Conservation (phyloP, 2,113 vertebrate genomes). For the Saguinus imperator region DNA sequence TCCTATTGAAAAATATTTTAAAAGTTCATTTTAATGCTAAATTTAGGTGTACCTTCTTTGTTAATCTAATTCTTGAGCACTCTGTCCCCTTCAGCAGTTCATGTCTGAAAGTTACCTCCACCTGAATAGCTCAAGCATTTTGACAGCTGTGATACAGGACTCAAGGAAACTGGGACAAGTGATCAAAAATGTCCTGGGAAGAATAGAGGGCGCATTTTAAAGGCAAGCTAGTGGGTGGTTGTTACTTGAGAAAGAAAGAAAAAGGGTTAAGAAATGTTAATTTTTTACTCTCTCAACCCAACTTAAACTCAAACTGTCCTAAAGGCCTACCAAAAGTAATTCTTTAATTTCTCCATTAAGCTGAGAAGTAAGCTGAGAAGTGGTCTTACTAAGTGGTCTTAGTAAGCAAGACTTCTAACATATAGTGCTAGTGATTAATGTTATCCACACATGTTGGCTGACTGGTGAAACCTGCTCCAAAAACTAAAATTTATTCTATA, state of each 20-base stretch:
- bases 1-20: background rate
- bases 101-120: background rate
- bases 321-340: background rate
- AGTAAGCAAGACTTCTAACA: background rate
- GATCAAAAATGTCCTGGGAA: background rate
- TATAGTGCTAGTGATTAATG: background rate
- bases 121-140: background rate
- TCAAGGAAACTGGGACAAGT: background rate
- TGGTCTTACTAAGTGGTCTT: background rate
- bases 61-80: background rate
- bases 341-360: background rate
- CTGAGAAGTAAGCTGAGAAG: background rate
- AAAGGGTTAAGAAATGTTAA: background rate
- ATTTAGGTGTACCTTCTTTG: background rate
- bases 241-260: background rate
- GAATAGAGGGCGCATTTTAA: background rate
- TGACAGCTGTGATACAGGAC: background rate
- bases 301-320: background rate
- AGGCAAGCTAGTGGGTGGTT: background rate
- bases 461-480: background rate
- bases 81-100: background rate
- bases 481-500: background rate
- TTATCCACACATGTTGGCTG: background rate
- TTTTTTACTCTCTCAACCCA: background rate
- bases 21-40: conserved; percentile 7